Percentiles rank a stretch among this genome's conserved stretches.
phyloP scores from a whole-genome alignment of 1,140 invertebrate species.

The Teleopsis dalmanni region DNA sequence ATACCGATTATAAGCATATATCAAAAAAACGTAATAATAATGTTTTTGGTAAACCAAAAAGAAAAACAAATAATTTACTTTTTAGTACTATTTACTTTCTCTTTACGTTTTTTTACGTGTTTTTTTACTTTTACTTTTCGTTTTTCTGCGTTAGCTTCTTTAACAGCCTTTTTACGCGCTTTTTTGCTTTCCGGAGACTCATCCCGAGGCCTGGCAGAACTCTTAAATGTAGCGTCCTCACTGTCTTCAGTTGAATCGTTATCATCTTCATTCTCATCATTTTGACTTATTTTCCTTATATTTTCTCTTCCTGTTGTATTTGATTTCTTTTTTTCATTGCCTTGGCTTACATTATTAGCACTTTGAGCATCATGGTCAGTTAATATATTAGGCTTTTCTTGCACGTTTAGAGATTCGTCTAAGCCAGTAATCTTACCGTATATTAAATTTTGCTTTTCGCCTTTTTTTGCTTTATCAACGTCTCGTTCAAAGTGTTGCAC shows the following conservation, averaged over 20 bases:
- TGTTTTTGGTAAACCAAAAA: too few relatives aligned
- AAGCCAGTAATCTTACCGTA: constrained; percentile 82
- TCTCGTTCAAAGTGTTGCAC: constrained; percentile 88
- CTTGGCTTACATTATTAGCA: constrained; percentile 4
- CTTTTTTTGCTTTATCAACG: constrained; percentile 68
- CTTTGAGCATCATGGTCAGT: constrained; percentile 23
- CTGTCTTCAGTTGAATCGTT: constrained; percentile 45
- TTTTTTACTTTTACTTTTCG: constrained; percentile 91
- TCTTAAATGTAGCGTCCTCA: constrained; percentile 56
- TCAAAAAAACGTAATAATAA: too few relatives aligned
- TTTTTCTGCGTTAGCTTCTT: constrained; percentile 84
- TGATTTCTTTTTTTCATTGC: constrained; percentile 12
- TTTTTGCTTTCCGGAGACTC: constrained; percentile 84
- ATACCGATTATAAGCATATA: too few relatives aligned
- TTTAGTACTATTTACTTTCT: constrained; percentile 51
- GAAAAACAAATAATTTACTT: constrained; percentile 19
- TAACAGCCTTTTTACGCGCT: constrained; percentile 75
- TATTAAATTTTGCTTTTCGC: constrained; percentile 63
- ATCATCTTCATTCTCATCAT: constrained; percentile 40
- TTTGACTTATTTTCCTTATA: too few relatives aligned
- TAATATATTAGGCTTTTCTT: constrained; percentile 51
- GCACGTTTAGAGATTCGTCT: constrained; percentile 69
- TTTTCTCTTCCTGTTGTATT: constrained; percentile 7
- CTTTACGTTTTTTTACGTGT: constrained; percentile 87
- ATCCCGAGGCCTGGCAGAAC: constrained; percentile 66